A percentile compares a stretch with the other conserved stretches of the same genome.
Evolutionary conservation across 2,113 vertebrate species (phyloP).

Genomic region (Dicrurus megarhynchus): DNA sequence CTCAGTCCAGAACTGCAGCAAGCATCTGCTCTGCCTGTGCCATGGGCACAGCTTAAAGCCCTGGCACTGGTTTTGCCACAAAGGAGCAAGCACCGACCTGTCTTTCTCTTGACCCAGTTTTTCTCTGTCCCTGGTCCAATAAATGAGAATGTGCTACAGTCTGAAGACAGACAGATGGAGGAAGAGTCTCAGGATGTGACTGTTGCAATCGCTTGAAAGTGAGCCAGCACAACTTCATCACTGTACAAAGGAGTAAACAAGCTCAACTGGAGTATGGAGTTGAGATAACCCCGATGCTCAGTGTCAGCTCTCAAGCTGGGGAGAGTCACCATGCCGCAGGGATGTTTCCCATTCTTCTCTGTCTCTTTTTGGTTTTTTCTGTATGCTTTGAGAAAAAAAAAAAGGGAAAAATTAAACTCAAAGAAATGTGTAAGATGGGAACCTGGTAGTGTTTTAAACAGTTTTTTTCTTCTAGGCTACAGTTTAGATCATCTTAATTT

Average conservation of each 20-base stretch:
- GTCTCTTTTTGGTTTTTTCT: rapidly evolving
- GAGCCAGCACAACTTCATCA: not conserved
- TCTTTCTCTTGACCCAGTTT: not conserved
- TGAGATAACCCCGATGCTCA: not conserved
- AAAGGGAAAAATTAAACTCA: not conserved
- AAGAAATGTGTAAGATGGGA: not conserved
- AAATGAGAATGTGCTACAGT: not conserved
- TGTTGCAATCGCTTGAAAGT: not conserved
- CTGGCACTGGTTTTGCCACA: not conserved
- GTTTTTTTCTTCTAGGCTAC: not conserved
- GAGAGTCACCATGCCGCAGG: not conserved
- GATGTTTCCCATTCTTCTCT: not conserved
- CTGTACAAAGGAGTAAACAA: slow-evolving; percentile 22
- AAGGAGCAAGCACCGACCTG: not conserved
- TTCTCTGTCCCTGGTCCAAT: not conserved
- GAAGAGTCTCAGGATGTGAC: slow-evolving; percentile 1
- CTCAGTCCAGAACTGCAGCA: not conserved
- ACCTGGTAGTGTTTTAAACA: not conserved
- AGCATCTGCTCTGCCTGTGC: not conserved
- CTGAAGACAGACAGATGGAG: not conserved
- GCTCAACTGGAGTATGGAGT: not conserved
- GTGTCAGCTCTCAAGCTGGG: not conserved
- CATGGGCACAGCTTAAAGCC: not conserved
- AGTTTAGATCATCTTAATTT: not conserved
- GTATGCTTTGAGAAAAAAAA: not conserved